A percentile compares a stretch with the other conserved stretches of the same genome.
phyloP scores from a whole-genome alignment of 2,113 vertebrate species.

The Paratilapia polleni region DNA sequence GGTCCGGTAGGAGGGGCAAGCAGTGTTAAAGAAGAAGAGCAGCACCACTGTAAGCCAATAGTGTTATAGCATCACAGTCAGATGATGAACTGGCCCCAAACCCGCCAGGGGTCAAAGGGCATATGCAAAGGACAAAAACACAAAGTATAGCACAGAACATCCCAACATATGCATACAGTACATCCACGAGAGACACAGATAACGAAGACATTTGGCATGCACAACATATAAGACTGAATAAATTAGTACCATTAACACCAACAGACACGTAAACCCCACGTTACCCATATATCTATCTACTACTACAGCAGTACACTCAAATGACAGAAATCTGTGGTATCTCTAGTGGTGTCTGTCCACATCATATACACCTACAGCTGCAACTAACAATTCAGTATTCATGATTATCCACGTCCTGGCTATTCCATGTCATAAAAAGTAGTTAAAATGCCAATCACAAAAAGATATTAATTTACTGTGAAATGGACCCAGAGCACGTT shows the following conservation, averaged over 20 bases:
- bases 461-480: not conserved
- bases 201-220: constrained; percentile 53
- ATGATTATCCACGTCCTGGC: not conserved
- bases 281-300: not conserved
- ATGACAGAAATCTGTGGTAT: not conserved
- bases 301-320: not conserved
- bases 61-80: constrained; percentile 90
- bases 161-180: not conserved
- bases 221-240: constrained; percentile 13
- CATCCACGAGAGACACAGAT: constrained; percentile 3
- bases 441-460: not conserved
- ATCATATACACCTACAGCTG: not conserved
- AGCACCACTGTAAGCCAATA: constrained; percentile 96
- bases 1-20: constrained; percentile 90
- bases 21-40: constrained; percentile 98
- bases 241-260: constrained; percentile 32
- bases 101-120: constrained; percentile 73
- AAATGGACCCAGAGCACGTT: not conserved
- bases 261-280: constrained; percentile 7
- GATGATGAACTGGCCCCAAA: constrained; percentile 78
- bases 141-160: constrained; percentile 47
- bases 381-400: not conserved
- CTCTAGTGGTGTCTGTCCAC: not conserved
- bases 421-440: not conserved
- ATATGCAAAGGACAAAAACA: constrained; percentile 49